Evolutionary conservation across 2,888 invertebrate species (phyloP).

Genomic region (Cheilosia urbana): DNA sequence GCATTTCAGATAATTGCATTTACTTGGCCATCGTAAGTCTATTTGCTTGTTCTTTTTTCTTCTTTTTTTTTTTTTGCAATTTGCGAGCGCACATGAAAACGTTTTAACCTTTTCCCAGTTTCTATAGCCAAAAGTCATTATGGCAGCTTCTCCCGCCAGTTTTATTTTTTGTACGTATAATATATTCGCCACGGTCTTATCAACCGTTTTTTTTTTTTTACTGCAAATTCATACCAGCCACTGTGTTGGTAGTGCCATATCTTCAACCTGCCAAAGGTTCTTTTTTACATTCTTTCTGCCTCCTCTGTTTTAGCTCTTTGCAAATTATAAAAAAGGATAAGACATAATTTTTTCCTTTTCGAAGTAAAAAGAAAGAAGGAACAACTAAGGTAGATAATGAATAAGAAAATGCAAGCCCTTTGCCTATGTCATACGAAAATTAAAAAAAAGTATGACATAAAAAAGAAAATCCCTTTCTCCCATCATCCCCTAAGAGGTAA

Average conservation of each 20-base stretch:
- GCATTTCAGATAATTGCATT: slow-evolving; percentile 20
- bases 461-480: slow-evolving; percentile 54
- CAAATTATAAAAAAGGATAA: slow-evolving; percentile 59
- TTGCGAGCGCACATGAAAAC: slow-evolving; percentile 11
- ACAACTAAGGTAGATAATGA: slow-evolving; percentile 51
- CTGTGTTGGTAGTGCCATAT: slow-evolving; percentile 56
- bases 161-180: neutral
- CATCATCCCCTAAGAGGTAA: slow-evolving; percentile 67
- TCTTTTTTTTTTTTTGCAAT: slow-evolving; percentile 4
- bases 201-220: slow-evolving; percentile 19
- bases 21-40: slow-evolving; percentile 9
- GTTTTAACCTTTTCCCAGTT: slow-evolving; percentile 49
- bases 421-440: slow-evolving; percentile 66
- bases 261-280: slow-evolving; percentile 55
- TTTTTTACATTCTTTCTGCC: slow-evolving; percentile 34
- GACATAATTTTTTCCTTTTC: slow-evolving; percentile 43
- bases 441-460: slow-evolving; percentile 26
- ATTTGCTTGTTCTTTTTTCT: neutral
- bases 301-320: slow-evolving; percentile 40
- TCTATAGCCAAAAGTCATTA: slow-evolving; percentile 50
- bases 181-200: slow-evolving; percentile 26
- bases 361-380: slow-evolving; percentile 24
- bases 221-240: slow-evolving; percentile 35
- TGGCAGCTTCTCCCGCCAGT: slow-evolving; percentile 29
- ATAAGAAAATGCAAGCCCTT: slow-evolving; percentile 68